Conservation (phyloP, 2,888 invertebrate genomes). For the Morpho deidamia region DNA sequence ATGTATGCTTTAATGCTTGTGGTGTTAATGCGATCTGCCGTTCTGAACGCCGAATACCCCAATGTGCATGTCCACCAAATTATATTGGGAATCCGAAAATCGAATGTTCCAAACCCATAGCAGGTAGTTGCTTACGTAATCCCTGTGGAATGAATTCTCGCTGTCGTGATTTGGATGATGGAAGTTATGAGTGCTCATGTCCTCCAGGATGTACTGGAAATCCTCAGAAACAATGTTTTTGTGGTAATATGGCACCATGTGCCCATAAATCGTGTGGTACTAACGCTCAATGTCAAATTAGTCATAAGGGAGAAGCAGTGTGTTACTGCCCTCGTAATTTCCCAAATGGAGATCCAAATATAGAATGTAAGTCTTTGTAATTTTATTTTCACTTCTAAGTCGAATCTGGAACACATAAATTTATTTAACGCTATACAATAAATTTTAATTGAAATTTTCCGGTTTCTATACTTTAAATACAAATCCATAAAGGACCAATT, state of each 20-base stretch:
- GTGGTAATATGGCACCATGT: conserved; percentile 87
- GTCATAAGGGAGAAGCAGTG: conserved; percentile 83
- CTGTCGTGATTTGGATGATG: conserved; percentile 85
- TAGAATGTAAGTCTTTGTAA: conserved; percentile 85
- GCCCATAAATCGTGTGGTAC: conserved; percentile 87
- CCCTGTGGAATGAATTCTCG: conserved; percentile 91
- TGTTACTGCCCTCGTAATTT: conserved; percentile 91
- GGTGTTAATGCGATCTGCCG: conserved; percentile 92
- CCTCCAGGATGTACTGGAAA: conserved; percentile 89
- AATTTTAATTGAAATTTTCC: too few species aligned
- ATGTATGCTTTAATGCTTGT: conserved; percentile 89
- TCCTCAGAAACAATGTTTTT: conserved; percentile 88
- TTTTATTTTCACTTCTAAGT: neutral
- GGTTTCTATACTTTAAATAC: too few species aligned
- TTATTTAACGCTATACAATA: neutral
- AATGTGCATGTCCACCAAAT: conserved; percentile 90
- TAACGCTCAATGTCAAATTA: conserved; percentile 88
- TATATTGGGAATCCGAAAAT: conserved; percentile 89
- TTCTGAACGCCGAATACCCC: conserved; percentile 85
- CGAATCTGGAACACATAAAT: neutral
- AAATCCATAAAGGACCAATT: too few species aligned
- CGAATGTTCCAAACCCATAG: conserved; percentile 84
- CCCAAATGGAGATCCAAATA: conserved; percentile 90
- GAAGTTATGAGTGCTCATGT: conserved; percentile 90
- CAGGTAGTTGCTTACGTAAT: conserved; percentile 86